Base-by-base conservation (phyloP, 2,888 invertebrate species). In the Scaptomyza tumidula region DNA sequence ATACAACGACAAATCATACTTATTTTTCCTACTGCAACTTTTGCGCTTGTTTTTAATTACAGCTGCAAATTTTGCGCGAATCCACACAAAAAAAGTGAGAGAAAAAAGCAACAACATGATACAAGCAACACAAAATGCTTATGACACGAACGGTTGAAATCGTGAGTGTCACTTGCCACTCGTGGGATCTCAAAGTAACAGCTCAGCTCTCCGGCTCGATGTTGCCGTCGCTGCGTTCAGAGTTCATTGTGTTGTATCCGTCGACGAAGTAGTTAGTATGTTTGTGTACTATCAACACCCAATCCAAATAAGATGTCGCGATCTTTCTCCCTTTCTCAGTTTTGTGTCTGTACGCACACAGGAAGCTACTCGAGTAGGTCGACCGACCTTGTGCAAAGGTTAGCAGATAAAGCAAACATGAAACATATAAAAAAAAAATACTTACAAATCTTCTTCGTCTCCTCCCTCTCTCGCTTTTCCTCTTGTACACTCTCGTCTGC, bases 21-120 rank as follows among this genome's bases (percentile, higher is more conserved):
- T 54, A 46, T 41, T 48, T 55, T 29, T 14, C 39, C 45, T 55
- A 41, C 29, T 29, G 43, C 19, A 43, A 61, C 50, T 76, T 39
- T 46, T 61, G 53, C 44, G 52, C 81, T 52, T 63, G 60, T 63
- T 70, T 86, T 81, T 86, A 86, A 81, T 81, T 81, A 71, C 84
- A 80, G 63, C 74, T 68, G 78, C 68, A 78, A 68, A 72, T 71
- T 71, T 29, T 52, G 50, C 45, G 55, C 43, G 9, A 41, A 14
- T 31, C 19, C 11, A 43, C 31, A 43, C 14, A 33, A 31, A 45
- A 14, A 27, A 10, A 39, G 27, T 9, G 7, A 31, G 31, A 7
- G 6, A 0, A 33, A 39, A 13, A 45, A 29, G 19, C 2, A 19
- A 19, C 19, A 19, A 19, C 19, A 52, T 29, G 46, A 39, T 50